A percentile compares a stretch with the other conserved stretches of the same genome.
Conservation (phyloP, 2,888 invertebrate species). For the Drosophila austrosaltans region DNA sequence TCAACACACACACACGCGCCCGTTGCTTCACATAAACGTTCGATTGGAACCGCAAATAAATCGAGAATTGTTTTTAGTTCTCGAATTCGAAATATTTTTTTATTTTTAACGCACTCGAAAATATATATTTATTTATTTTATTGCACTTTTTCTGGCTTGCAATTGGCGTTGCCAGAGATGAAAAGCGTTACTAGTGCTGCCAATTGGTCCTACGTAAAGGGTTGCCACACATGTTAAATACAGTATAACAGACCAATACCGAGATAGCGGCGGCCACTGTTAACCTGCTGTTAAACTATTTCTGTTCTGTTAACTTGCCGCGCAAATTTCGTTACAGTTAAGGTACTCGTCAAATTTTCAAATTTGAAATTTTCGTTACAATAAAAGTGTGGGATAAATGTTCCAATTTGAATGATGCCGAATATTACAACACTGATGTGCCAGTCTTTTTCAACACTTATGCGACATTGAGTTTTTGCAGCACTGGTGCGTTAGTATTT, state of each 20-base stretch:
- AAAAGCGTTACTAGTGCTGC: not conserved
- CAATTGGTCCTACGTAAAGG: not conserved
- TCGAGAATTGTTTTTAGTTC: not conserved
- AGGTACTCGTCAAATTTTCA: too few relatives aligned
- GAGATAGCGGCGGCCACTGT: too few relatives aligned
- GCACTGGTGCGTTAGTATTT: too few relatives aligned
- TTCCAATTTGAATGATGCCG: too few relatives aligned
- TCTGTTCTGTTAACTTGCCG: too few relatives aligned
- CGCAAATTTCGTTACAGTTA: too few relatives aligned
- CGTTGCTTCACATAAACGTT: constrained; percentile 4
- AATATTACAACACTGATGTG: too few relatives aligned
- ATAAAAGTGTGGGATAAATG: too few relatives aligned
- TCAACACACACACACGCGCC: constrained; percentile 37
- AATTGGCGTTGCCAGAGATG: constrained; percentile 1
- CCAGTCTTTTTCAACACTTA: too few relatives aligned
- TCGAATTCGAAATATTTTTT: not conserved
- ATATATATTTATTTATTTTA: constrained; percentile 21
- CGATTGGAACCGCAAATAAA: not conserved
- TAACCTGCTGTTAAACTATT: too few relatives aligned
- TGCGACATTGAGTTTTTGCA: too few relatives aligned
- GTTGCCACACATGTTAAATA: not conserved
- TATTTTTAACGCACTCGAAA: constrained; percentile 1
- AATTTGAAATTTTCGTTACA: too few relatives aligned
- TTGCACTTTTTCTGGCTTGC: constrained; percentile 47
- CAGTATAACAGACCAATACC: not conserved